Base-by-base conservation (phyloP, 2,113 vertebrate species). In the Catharus minimus region DNA sequence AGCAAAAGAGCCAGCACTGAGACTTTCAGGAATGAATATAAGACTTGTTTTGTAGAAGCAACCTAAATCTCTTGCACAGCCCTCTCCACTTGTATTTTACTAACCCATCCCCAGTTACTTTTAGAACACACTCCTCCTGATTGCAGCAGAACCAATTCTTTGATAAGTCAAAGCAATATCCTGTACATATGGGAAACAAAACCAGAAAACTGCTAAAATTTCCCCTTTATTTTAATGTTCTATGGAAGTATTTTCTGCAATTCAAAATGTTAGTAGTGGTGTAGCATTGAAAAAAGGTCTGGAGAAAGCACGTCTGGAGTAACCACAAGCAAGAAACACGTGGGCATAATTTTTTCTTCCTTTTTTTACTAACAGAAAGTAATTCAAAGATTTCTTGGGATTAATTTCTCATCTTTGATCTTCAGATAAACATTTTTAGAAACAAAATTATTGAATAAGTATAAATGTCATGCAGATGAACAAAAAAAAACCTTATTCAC, bases 1-100 rank as follows among this genome's bases (percentile, higher is more conserved):
- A 93, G 96, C 96, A 88, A 96, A 96, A 97, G 95, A 97, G 95
- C 97, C 97, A 97, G 97, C 95, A 97, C 68, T 95, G 96, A 97
- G 94, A 67, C 91, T 94, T 96, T 88, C 52, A 55, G 93, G 96
- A 97, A 98, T 98, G 97, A 99, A 98, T 98, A 97, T 96, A 88
- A 84, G 95, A 96, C 95, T 98, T 98, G 98, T 97, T 97, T 97
- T 74, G 95, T 94, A 94, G 90, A 95, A 80, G 89, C 92, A 96
- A 86, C 97, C 92, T 95, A 87, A 94, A 97, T 95, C 73, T 81
- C 53, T 57, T 65, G 61, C 69, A 49, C 44, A 82, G 72, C 28
- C 78, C 83, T 77, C 90, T 92, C 60, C 44, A 69, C n/a, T 90
- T 65, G 68, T 43, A 77, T 92, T 85, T 68, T 86, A 82, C 33